These are phyloP conservation scores for Eupeodes luniger DNA, from an alignment of 2,888 invertebrate genomes.

Conservation along the genomic window DNA sequence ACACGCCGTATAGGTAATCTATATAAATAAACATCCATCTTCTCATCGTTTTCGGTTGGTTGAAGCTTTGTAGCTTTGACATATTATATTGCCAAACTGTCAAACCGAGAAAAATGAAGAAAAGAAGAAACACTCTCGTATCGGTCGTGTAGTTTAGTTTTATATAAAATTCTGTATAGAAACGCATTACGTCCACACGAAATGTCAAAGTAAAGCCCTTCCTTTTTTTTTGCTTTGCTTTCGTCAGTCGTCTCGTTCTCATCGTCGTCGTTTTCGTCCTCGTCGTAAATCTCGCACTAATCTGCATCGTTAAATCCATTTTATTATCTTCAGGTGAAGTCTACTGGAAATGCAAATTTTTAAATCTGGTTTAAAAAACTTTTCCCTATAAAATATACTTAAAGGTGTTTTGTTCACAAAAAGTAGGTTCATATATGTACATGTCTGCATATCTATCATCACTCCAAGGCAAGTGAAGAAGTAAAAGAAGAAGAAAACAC, in stretches of 20 bases:
- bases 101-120: background rate
- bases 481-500: background rate
- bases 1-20: too few species aligned
- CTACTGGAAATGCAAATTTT: conserved; percentile 56
- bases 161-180: background rate
- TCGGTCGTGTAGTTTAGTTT: background rate
- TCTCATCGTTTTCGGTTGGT: background rate
- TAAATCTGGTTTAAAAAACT: conserved; percentile 36
- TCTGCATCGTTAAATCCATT: conserved; percentile 47
- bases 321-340: conserved; percentile 18
- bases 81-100: conserved; percentile 27
- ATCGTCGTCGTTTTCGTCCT: background rate
- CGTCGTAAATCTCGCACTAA: conserved; percentile 47
- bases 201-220: conserved; percentile 55
- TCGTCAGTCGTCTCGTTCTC: background rate
- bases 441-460: background rate
- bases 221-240: background rate
- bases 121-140: background rate
- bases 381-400: conserved; percentile 24
- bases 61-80: conserved; percentile 5
- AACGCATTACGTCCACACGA: conserved; percentile 56
- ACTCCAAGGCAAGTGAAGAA: background rate
- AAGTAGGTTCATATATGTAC: background rate
- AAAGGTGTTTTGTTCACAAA: conserved; percentile 6
- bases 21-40: background rate